phyloP scores from a whole-genome alignment of 2,797 vertebrate species.

The Anomalospiza imberbis region DNA sequence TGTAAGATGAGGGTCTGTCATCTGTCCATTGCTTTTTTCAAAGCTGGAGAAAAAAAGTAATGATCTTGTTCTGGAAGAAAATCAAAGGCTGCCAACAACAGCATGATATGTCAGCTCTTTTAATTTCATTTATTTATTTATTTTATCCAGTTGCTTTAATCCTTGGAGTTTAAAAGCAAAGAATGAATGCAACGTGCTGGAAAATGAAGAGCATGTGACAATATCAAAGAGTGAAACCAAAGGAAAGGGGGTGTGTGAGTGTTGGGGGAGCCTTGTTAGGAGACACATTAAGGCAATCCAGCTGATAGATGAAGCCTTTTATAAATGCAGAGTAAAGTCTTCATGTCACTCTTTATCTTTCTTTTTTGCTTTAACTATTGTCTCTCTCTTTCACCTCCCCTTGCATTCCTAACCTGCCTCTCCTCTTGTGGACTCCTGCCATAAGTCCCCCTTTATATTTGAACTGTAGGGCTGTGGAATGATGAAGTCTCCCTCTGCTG shows the following conservation, averaged over 20 bases:
- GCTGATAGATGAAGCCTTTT: conserved; percentile 72
- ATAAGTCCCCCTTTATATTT: neutral
- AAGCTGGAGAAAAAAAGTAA: conserved; percentile 59
- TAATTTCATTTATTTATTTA: conserved; percentile 73
- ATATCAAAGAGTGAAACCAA: conserved; percentile 72
- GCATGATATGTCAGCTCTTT: conserved; percentile 73
- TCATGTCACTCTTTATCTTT: conserved; percentile 54
- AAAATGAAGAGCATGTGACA: conserved; percentile 76
- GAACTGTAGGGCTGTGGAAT: neutral
- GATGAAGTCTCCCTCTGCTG: neutral
- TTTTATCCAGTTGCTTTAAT: conserved; percentile 75
- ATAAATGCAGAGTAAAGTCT: conserved; percentile 61
- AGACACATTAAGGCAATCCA: conserved; percentile 74
- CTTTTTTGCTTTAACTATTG: neutral
- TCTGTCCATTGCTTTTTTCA: conserved; percentile 45
- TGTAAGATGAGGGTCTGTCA: conserved; percentile 12
- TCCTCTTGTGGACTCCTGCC: conserved; percentile 6
- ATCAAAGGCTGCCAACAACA: conserved; percentile 73
- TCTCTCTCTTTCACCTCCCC: neutral
- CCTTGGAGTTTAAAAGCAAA: conserved; percentile 77
- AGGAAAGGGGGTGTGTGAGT: conserved; percentile 23
- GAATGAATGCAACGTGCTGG: conserved; percentile 67
- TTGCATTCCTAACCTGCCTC: neutral
- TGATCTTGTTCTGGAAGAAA: conserved; percentile 73
- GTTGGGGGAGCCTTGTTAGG: conserved; percentile 65